phyloP scores from a whole-genome alignment of 2,888 invertebrate genomes.

The Metellina segmentata region DNA sequence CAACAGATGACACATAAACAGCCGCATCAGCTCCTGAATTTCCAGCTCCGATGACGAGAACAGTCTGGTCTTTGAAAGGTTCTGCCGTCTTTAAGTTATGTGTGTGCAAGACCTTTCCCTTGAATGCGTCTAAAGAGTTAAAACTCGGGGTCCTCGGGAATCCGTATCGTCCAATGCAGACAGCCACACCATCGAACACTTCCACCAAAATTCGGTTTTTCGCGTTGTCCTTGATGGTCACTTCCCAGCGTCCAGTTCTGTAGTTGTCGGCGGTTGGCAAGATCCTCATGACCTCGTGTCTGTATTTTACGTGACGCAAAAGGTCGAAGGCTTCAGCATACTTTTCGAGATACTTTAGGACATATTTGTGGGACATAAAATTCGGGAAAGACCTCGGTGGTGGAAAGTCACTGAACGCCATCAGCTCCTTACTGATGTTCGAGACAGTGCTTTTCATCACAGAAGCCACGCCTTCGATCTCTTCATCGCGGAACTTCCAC shows the following conservation, averaged over 20 bases:
- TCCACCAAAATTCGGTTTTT: conserved; percentile 77
- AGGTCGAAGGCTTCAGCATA: conserved; percentile 80
- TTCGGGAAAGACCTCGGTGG: conserved; percentile 80
- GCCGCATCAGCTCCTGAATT: conserved; percentile 82
- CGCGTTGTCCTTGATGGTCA: conserved; percentile 71
- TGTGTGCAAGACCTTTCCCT: conserved; percentile 78
- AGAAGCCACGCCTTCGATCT: conserved; percentile 79
- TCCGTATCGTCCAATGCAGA: conserved; percentile 82
- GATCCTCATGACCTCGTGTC: conserved; percentile 79
- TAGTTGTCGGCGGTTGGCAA: conserved; percentile 76
- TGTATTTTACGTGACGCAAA: conserved; percentile 79
- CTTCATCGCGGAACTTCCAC: conserved; percentile 79
- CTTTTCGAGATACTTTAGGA: conserved; percentile 80
- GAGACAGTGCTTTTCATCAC: conserved; percentile 81
- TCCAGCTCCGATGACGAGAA: conserved; percentile 82
- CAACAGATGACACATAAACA: conserved; percentile 80
- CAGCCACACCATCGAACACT: conserved; percentile 82
- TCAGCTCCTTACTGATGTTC: conserved; percentile 81
- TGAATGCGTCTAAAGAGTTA: conserved; percentile 81
- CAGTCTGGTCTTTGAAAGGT: conserved; percentile 79
- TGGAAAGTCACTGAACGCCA: conserved; percentile 81
- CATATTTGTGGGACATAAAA: conserved; percentile 81
- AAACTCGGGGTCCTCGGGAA: conserved; percentile 81
- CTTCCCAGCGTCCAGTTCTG: conserved; percentile 77
- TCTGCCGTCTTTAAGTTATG: conserved; percentile 77